Conservation (phyloP, 2,888 invertebrate species). For the Sclerodermus sp. region DNA sequence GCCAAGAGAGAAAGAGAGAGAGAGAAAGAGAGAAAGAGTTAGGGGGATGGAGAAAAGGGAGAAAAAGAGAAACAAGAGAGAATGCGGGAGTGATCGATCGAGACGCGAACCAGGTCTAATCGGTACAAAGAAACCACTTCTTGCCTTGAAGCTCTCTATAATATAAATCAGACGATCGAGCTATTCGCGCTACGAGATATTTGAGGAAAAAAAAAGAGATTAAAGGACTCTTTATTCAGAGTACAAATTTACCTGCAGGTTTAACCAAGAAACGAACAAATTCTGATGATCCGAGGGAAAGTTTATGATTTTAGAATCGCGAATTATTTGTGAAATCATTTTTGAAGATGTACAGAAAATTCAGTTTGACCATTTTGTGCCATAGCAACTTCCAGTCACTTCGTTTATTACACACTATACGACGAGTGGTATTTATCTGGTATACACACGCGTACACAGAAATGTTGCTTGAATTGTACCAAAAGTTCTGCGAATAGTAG, state of each 20-base stretch:
- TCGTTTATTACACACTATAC: too few relatives aligned
- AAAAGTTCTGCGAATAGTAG: background rate
- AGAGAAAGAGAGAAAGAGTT: too few relatives aligned
- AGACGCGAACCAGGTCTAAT: constrained; percentile 50
- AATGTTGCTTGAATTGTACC: too few relatives aligned
- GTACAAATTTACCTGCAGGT: background rate
- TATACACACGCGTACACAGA: too few relatives aligned
- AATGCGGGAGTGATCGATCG: constrained; percentile 31
- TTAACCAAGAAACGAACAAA: background rate
- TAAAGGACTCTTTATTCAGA: background rate
- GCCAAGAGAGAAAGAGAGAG: too few relatives aligned
- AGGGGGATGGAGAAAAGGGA: constrained; percentile 6
- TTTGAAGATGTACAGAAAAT: background rate
- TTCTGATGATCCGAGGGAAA: background rate
- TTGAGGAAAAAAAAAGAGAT: too few relatives aligned
- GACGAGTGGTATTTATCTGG: too few relatives aligned
- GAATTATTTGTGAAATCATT: background rate
- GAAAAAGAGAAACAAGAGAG: constrained; percentile 9
- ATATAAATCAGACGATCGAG: constrained; percentile 30
- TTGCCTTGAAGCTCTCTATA: constrained; percentile 58
- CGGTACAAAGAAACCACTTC: constrained; percentile 57
- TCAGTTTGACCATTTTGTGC: background rate
- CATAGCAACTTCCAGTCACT: background rate
- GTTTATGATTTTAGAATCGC: too few relatives aligned
- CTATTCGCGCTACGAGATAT: background rate